Evolutionary conservation across 2,888 invertebrate genomes (phyloP).

Genomic region (Deilephila porcellus): DNA sequence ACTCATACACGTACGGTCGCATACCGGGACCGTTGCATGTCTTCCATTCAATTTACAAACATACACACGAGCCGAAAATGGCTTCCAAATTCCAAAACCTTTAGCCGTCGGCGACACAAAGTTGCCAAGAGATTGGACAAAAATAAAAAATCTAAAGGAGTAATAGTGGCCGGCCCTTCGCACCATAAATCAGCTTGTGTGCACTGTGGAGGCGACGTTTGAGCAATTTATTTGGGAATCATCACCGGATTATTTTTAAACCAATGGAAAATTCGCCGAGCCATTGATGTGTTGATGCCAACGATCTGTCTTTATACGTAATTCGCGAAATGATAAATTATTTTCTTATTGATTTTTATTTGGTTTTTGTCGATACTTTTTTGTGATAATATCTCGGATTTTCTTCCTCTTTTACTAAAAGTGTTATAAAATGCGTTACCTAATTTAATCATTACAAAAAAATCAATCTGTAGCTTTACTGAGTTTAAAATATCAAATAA

Average conservation of each 20-base stretch:
- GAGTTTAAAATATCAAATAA: constrained; percentile 1
- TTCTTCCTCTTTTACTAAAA: neutral
- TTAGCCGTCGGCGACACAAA: constrained; percentile 63
- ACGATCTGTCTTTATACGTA: constrained; percentile 26
- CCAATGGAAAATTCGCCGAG: constrained; percentile 38
- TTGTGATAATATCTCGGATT: too few species aligned
- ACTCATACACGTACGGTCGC: constrained; percentile 21
- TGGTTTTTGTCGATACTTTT: neutral
- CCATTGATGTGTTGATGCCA: constrained; percentile 34
- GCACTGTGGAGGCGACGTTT: constrained; percentile 64
- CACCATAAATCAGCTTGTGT: constrained; percentile 77
- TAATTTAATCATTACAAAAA: neutral
- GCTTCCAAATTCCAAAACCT: constrained; percentile 55
- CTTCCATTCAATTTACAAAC: constrained; percentile 39
- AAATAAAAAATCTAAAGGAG: constrained; percentile 67
- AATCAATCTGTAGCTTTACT: neutral
- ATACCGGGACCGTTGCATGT: constrained; percentile 30
- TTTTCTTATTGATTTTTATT: constrained; percentile 14
- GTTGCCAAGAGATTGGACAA: constrained; percentile 60
- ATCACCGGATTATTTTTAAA: constrained; percentile 37
- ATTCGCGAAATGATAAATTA: constrained; percentile 19
- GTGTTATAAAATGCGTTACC: neutral
- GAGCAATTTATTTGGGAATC: constrained; percentile 76
- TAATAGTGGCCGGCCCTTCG: constrained; percentile 75
- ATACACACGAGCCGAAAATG: constrained; percentile 54